Evolutionary conservation across 92 coral and sea anemone genomes (phyloP).

Genomic region (Micromussa lordhowensis): DNA sequence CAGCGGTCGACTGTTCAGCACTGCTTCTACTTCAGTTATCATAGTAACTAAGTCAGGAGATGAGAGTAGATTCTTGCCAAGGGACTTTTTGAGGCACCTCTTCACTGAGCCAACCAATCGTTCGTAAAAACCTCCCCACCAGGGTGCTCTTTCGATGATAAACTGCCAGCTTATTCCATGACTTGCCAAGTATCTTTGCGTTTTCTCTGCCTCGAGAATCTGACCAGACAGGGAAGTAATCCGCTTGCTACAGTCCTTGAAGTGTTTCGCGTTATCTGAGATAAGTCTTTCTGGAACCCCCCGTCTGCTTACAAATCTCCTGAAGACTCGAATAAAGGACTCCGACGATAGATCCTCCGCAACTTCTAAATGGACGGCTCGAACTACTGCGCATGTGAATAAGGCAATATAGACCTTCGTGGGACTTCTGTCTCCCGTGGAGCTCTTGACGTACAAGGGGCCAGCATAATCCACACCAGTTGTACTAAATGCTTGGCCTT

Average conservation of each 20-base stretch:
- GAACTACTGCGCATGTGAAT: constrained; percentile 48
- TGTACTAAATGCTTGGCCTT: constrained; percentile 26
- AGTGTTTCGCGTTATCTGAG: constrained; percentile 55
- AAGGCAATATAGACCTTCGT: constrained; percentile 46
- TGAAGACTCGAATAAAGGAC: constrained; percentile 11
- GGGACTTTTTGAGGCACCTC: constrained; percentile 32
- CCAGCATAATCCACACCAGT: constrained; percentile 61
- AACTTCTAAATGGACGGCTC: constrained; percentile 55
- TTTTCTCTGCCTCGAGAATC: constrained; percentile 40
- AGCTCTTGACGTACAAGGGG: constrained; percentile 29
- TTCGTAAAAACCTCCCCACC: constrained; percentile 33
- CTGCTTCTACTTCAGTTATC: constrained; percentile 21
- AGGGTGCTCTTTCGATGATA: constrained; percentile 33
- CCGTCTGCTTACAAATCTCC: constrained; percentile 44
- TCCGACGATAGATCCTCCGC: constrained; percentile 40
- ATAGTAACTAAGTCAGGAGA: constrained; percentile 8
- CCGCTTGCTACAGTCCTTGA: constrained; percentile 41
- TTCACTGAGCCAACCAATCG: not conserved
- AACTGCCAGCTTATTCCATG: constrained; percentile 34
- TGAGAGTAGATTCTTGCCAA: too few species aligned
- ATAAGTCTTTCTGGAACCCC: constrained; percentile 52
- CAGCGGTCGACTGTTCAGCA: constrained; percentile 33
- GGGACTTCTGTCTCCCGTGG: constrained; percentile 12
- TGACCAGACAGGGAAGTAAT: constrained; percentile 35
- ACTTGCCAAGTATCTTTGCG: constrained; percentile 22